Evolutionary conservation across 2,797 vertebrate species (phyloP), one percentile per base, ranked within the genome.

Genomic region (Luscinia megarhynchos): DNA sequence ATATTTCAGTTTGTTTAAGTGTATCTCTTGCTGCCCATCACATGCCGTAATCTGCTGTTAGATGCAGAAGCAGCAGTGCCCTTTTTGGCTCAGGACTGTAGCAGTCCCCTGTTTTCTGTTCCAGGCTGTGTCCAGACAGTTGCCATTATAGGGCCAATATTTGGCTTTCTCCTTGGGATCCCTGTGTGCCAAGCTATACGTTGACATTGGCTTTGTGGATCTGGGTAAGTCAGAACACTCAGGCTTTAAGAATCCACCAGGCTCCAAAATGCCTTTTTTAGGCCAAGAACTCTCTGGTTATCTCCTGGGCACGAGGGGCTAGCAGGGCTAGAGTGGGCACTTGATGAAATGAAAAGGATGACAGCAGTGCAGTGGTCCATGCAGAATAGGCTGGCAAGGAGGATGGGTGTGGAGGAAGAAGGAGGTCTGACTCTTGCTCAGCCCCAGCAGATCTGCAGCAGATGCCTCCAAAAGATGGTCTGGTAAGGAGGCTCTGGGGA

Each of bases 161-260:
- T 99, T 95, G 99, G 99, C 43, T 99, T 99, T 94, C 98, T 99
- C 78, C 96, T 99, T 99, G 90, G 99, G 99, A 61, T 99, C 99
- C 1, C 95, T 99, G n/a, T 99, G 99, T 95, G 99, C 99, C 88
- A 99, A 98, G 92, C 97, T 99, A 77, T 99, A 99, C 45, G 99
- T 99, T 84, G 99, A 99, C 94, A 96, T 98, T 95, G 99, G 99
- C 82, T 99, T 99, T 95, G 98, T 99, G 95, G 98, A 99, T 84
- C 97, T 98, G 97, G 99, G 99, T 99, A 98, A 98, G 98, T 87
- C 20, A 83, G 32, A 87, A 80, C 87, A 61, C 30, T 95, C 34
- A 30, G 20, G 59, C 83, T 87, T 84, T 12, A 50, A 86, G 69
- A 61, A 34, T 67, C 55, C 50, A 43, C 26, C 43, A 40, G 43